A percentile compares a stretch with the other conserved stretches of the same genome.
Conservation (phyloP, 2,888 invertebrate species). For the Standfussiana lucernea region DNA sequence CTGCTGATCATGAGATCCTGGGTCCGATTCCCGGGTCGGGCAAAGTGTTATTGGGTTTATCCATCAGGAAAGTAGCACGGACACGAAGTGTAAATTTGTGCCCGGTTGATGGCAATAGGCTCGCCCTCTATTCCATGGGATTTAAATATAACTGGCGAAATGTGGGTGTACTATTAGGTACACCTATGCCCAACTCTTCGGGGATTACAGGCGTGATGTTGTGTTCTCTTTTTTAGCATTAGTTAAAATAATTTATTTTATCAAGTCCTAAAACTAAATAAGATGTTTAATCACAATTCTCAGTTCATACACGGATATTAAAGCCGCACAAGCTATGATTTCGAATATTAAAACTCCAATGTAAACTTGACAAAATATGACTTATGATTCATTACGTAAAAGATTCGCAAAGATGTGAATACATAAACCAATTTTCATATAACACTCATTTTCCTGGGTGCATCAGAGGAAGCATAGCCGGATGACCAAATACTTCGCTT, state of each 20-base stretch:
- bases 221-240: background rate
- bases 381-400: background rate
- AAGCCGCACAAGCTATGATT: background rate
- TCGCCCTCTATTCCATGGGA: no score
- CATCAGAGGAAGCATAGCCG: constrained; percentile 28
- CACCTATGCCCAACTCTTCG: no score
- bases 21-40: no score
- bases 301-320: background rate
- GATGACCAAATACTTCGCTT: constrained; percentile 51
- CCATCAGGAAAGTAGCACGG: no score
- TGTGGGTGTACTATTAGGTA: no score
- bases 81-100: no score
- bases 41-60: no score
- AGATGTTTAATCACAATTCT: background rate
- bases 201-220: no score
- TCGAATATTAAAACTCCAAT: background rate
- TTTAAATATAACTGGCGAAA: no score
- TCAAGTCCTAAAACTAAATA: background rate
- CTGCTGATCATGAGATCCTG: no score
- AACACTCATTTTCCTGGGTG: constrained; percentile 11
- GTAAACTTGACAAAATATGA: background rate
- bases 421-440: background rate
- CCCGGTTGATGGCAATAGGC: no score
- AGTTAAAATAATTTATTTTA: background rate
- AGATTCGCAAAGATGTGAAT: background rate